Percentiles rank a stretch among this genome's conserved stretches.
Conservation (phyloP, 2,888 invertebrate genomes). For the Smittia sp. region DNA sequence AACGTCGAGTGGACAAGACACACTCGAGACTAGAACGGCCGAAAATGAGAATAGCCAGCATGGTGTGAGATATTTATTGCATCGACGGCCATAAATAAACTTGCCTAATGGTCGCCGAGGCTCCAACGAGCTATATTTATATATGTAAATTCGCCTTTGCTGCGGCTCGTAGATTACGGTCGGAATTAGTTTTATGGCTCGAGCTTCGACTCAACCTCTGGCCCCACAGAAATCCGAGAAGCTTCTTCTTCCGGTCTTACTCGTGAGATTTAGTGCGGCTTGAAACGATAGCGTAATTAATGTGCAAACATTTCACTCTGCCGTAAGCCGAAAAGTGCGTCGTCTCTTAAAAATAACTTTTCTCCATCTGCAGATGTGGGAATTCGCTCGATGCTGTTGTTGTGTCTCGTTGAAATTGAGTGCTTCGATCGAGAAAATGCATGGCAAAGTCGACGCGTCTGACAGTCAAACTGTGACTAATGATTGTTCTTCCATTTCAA, state of each 20-base stretch:
- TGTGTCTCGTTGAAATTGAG: neutral
- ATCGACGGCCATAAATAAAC: conserved; percentile 25
- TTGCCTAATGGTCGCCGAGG: conserved; percentile 7
- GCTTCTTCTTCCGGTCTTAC: neutral
- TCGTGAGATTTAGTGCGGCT: neutral
- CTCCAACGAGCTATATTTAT: neutral
- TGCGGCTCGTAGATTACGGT: neutral
- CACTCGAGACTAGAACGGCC: neutral
- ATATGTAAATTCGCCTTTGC: conserved; percentile 17
- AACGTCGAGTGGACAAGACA: conserved; percentile 14
- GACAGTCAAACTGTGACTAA: neutral
- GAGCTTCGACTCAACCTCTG: neutral
- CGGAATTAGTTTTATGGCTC: neutral
- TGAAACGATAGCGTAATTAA: conserved; percentile 17
- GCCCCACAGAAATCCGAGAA: neutral
- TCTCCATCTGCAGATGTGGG: neutral
- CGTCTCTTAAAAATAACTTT: conserved; percentile 23
- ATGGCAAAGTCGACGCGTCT: neutral
- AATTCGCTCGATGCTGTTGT: neutral
- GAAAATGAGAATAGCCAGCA: conserved; percentile 5
- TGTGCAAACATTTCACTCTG: conserved; percentile 22
- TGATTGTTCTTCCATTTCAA: neutral
- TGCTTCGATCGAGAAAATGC: neutral
- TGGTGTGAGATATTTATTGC: conserved; percentile 33
- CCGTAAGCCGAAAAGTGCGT: neutral